Evolutionary conservation across 2,888 invertebrate species (phyloP), one percentile per base, ranked within the genome.

Genomic region (Cryptosula pallasiana): DNA sequence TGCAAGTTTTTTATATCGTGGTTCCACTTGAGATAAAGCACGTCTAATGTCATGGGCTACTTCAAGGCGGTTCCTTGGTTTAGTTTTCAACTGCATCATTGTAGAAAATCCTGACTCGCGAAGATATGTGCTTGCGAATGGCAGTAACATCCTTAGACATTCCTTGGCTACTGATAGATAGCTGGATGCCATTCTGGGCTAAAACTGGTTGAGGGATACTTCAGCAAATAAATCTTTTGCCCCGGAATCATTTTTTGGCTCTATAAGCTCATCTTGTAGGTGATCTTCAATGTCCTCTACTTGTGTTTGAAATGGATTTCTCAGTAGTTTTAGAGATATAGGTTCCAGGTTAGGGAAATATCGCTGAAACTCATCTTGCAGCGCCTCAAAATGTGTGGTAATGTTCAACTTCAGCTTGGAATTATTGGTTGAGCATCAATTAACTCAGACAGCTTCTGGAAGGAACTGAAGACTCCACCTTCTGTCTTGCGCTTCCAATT

Each of bases 121-220:
- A 57, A 57, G 57, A 57, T 57, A 57, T 57, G n/a, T 57, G 57
- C 13, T 57, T 57, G 57, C 57, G 57, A 25, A 57, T 16, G 57
- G 57, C 57, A 16, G 57, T 57, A 57, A 57, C 57, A 57, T 57
- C 57, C 13, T 16, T 57, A 57, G 25, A 57, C 57, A 5, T 57
- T 57, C 25, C 57, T 57, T 57, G 25, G 57, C 57, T 57, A 57
- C 57, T 57, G 57, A 57, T 16, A 23, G 25, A 57, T 57, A 57
- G 57, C 57, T 57, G 57, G 20, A 25, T 57, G 57, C 57, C 57
- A 57, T 57, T 57, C n/a, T 57, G 13, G 57, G 57, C 45, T 20
- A 45, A 45, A 45, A 45, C 5, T 45, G 45, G 45, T 45, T 45
- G 45, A 45, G 45, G 20, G 45, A 45, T 45, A 45, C 45, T 13